phyloP scores from a whole-genome alignment of 1,140 invertebrate species.

The Drosophila cardini region DNA sequence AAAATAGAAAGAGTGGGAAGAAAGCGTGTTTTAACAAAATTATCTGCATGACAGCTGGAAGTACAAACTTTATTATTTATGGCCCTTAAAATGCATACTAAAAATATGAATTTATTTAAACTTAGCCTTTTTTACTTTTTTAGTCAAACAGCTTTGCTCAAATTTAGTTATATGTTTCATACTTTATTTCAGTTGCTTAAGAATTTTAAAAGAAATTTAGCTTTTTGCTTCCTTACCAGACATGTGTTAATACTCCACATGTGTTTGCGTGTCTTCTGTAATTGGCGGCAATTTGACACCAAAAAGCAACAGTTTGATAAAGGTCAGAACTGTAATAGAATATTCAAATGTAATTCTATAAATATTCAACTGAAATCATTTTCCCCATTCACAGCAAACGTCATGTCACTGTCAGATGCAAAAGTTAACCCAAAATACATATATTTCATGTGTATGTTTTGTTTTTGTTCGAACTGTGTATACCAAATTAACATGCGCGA shows the following conservation, averaged over 20 bases:
- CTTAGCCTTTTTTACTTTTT: no score
- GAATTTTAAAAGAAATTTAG: no score
- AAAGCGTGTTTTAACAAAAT: no score
- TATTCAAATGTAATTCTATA: slow-evolving; percentile 24
- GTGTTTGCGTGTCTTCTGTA: neutral
- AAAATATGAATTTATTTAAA: no score
- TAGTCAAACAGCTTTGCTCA: no score
- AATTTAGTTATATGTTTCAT: no score
- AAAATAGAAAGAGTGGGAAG: no score
- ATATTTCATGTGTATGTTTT: neutral
- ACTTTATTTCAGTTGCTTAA: no score
- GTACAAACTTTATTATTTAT: no score
- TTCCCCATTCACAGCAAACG: slow-evolving; percentile 17
- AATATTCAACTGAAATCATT: slow-evolving; percentile 17
- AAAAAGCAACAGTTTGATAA: slow-evolving; percentile 1
- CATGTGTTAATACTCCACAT: neutral
- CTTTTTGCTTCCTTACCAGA: no score
- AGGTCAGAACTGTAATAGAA: slow-evolving; percentile 13
- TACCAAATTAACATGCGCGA: slow-evolving; percentile 11
- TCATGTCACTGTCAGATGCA: slow-evolving; percentile 46
- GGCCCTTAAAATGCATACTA: no score
- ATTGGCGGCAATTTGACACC: slow-evolving; percentile 5
- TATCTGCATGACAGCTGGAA: no score
- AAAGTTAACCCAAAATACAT: slow-evolving; percentile 7
- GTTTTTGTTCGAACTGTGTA: slow-evolving; percentile 12